Evolutionary conservation across 2,113 vertebrate genomes (phyloP), one percentile per base, ranked within the genome.

Genomic region (Origma solitaria): DNA sequence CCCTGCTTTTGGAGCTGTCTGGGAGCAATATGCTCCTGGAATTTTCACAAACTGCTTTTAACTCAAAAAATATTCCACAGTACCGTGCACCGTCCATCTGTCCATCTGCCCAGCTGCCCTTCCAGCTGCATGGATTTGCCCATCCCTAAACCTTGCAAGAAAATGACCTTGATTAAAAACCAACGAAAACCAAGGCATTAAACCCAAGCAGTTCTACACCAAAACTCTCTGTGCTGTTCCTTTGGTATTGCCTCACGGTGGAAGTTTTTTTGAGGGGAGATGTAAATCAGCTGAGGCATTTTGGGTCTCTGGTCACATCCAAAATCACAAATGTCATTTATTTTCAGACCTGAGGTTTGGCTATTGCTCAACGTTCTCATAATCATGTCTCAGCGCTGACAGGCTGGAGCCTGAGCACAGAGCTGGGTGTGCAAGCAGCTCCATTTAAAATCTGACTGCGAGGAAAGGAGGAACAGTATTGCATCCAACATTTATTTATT

Each of bases 321-420:
- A 18, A 65, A 64, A 72, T 45, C 19, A 37, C 49, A 72, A 79
- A 85, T 86, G 53, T 54, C 4, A 0, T 72, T 92, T 92, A 21
- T 94, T 87, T 93, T 70, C 92, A 87, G 78, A 37, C 50, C 40
- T 51, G 75, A 40, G 49, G 53, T 71, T 82, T 92, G 90, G 88
- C 76, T 69, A 53, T 82, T 38, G 54, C 88, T 90, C 79, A 40
- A 9, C 71, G 90, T 69, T 90, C 88, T 82, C 86, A 44, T 69
- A 24, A 51, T 69, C 57, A 7, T 23, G 44, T 64, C 79, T 49
- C 6, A 3, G 62, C 24, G 49, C 71, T 88, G 94, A 78, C 73
- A 81, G 81, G n/a, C 49, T 62, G 38, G 53, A 94, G 85, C 73
- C 77, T 40, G 73, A 90, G 51, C 69, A 11, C 4, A 4, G 60